Base-by-base conservation (phyloP, 2,888 invertebrate species). In the Tridacna gigas region DNA sequence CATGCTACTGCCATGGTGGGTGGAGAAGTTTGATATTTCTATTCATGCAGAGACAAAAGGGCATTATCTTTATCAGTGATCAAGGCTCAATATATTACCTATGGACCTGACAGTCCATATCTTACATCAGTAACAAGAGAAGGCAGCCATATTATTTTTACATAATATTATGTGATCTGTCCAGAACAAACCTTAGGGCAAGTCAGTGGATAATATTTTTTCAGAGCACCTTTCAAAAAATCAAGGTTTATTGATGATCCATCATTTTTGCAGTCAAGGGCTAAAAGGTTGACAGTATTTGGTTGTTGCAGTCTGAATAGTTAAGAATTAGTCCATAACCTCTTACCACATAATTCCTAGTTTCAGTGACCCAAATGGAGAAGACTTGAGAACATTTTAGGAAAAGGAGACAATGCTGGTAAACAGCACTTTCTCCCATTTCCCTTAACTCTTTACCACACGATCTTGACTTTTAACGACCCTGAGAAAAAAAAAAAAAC, bases 181-280 rank as follows among this genome's bases (percentile, higher is more conserved):
- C 63, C 25, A 18, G 25, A 22, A 51, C 22, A 22, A 4, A 25
- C 71, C 71, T 71, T 0, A 25, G 71, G 71, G 71, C 48, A 12
- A 9, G 71, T 51, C 22, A 22, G 71, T 26, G 11, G 51, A 25
- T 71, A 51, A 71, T 71, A 73, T 47, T 48, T 65, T 63, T 75
- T 45, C 37, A 47, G 47, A 47, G 7, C 47, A 73, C 26, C 65
- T 47, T 73, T 74, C 73, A 73, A 79, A 63, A 60, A 26, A 65
- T 73, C 79, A 79, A 79, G 63, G 74, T 63, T 79, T 71, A 63
- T 73, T 47, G 74, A 79, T 74, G 79, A 63, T 74, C 74, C 74
- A 65, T 79, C 79, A 78, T 22, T 61, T 45, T 25, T 48, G 37
- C 65, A 48, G 48, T 71, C 71, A 51, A 71, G 51, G n/a, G 4